Evolutionary conservation across 2,888 invertebrate genomes (phyloP).

Genomic region (Deilephila porcellus): DNA sequence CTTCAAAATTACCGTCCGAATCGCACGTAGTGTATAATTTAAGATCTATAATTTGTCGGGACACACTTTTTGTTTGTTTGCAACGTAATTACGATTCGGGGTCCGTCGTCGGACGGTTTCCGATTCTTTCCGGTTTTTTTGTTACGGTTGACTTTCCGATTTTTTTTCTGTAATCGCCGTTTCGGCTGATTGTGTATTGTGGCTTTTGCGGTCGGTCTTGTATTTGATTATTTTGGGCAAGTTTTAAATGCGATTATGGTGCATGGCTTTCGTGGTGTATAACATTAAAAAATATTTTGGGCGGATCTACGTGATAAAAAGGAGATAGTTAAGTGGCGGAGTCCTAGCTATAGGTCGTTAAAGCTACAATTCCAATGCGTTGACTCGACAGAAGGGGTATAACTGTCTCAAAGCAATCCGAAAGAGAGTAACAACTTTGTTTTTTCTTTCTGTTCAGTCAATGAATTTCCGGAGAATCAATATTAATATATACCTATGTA

Average conservation of each 20-base stretch:
- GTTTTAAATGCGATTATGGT: conserved; percentile 20
- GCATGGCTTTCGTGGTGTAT: not conserved
- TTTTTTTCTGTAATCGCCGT: conserved; percentile 38
- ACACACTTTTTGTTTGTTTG: conserved; percentile 58
- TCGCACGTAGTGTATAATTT: conserved; percentile 64
- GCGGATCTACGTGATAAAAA: not conserved
- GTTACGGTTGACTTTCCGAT: conserved; percentile 44
- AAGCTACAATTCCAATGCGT: too few relatives aligned
- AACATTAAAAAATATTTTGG: not conserved
- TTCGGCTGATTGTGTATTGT: conserved; percentile 37
- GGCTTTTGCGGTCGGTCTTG: conserved; percentile 33
- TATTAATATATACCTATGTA: too few relatives aligned
- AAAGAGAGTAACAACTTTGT: too few relatives aligned
- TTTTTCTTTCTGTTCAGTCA: too few relatives aligned
- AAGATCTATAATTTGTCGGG: conserved; percentile 67
- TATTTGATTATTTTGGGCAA: conserved; percentile 18
- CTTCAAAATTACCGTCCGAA: conserved; percentile 50
- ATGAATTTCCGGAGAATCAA: too few relatives aligned
- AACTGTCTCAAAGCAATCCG: too few relatives aligned
- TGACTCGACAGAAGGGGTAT: too few relatives aligned
- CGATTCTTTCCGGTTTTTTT: conserved; percentile 61
- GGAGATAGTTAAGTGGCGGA: not conserved
- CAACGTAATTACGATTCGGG: conserved; percentile 59
- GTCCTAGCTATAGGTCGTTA: too few relatives aligned
- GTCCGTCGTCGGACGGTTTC: conserved; percentile 42